Conservation (phyloP, 2,113 vertebrate genomes). For the Columba livia region DNA sequence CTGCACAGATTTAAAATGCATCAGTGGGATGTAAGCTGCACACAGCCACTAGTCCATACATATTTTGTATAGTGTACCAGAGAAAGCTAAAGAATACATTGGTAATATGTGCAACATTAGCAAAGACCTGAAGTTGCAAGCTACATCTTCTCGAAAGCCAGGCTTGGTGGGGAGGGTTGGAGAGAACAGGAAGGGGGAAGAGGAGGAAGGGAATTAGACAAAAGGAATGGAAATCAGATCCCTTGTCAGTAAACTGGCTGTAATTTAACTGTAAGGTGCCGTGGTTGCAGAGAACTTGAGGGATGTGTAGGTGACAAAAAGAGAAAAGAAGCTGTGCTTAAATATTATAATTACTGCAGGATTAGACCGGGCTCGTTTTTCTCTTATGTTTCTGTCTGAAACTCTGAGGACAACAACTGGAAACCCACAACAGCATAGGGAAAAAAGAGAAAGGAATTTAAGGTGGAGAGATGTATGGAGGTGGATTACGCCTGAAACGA, state of each 20-base stretch:
- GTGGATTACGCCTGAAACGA: background rate
- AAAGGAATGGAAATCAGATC: slow-evolving; percentile 7
- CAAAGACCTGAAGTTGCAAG: background rate
- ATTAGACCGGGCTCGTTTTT: background rate
- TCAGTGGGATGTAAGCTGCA: background rate
- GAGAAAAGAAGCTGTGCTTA: background rate
- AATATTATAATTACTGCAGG: background rate
- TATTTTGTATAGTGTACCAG: background rate
- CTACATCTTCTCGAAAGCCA: background rate
- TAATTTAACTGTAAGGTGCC: background rate
- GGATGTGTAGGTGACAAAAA: fast-evolving
- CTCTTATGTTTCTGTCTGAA: background rate
- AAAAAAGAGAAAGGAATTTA: background rate
- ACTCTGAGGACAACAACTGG: background rate
- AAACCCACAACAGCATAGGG: background rate
- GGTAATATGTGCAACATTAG: background rate
- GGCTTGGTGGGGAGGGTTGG: background rate
- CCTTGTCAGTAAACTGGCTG: background rate
- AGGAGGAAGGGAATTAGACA: background rate
- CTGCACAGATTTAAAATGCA: background rate
- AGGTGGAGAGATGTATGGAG: background rate
- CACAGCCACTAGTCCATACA: background rate
- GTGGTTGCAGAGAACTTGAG: background rate
- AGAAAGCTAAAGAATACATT: background rate
- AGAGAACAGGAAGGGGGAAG: background rate